Evolutionary conservation across 2,797 vertebrate genomes (phyloP).

Genomic region (Acanthis flammea): DNA sequence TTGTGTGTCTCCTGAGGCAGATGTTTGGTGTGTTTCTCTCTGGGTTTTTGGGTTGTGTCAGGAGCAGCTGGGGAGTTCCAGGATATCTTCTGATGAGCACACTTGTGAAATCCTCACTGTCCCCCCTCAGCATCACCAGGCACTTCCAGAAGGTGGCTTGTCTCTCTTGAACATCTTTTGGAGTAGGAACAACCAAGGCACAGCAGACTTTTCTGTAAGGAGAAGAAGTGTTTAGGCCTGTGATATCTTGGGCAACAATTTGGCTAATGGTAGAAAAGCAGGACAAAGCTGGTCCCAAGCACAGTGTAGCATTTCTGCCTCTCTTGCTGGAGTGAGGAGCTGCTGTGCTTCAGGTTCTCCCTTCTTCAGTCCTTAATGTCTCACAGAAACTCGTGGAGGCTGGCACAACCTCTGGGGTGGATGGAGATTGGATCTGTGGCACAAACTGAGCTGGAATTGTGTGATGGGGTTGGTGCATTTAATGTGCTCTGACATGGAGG

Average conservation of each 20-base stretch:
- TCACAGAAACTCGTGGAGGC: not conserved
- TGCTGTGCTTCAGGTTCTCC: not conserved
- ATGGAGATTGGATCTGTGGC: not conserved
- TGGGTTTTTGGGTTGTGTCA: not conserved
- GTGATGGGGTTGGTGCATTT: not conserved
- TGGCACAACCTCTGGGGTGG: not conserved
- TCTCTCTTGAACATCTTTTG: not conserved
- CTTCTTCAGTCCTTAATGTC: not conserved
- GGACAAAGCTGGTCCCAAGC: not conserved
- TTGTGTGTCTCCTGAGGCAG: not conserved
- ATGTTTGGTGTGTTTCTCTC: not conserved
- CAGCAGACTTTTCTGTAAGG: fast-evolving
- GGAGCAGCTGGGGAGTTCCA: not conserved
- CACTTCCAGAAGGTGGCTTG: not conserved
- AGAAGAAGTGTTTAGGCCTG: not conserved
- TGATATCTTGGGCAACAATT: not conserved
- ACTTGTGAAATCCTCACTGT: not conserved
- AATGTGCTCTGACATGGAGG: not conserved
- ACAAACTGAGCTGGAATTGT: not conserved
- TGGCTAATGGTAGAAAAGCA: not conserved
- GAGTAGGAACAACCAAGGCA: not conserved
- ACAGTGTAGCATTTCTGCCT: not conserved
- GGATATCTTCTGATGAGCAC: not conserved
- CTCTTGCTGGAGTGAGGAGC: not conserved
- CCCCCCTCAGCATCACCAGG: fast-evolving